Percentiles rank a stretch among this genome's conserved stretches.
phyloP scores from a whole-genome alignment of 2,113 vertebrate species.

The Tachycineta bicolor region DNA sequence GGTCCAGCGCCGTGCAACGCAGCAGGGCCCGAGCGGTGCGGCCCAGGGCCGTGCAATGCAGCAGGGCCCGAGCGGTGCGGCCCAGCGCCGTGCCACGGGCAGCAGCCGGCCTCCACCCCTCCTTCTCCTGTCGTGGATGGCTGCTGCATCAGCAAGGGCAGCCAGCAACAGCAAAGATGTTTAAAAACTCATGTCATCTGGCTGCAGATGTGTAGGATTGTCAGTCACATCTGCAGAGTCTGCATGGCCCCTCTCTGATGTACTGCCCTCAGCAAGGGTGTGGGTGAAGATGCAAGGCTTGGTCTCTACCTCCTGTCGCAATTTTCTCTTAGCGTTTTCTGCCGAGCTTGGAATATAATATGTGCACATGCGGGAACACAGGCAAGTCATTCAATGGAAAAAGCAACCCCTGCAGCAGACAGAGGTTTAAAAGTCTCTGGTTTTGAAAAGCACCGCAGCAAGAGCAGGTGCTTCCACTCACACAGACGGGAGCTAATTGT shows the following conservation, averaged over 20 bases:
- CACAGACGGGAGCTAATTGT: constrained; percentile 67
- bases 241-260: background rate
- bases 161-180: background rate
- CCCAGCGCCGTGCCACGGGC: rapidly evolving
- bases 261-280: background rate
- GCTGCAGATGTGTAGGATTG: background rate
- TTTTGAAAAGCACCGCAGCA: constrained; percentile 40
- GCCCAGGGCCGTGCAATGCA: no score
- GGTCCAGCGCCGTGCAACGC: no score
- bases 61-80: no score
- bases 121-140: background rate
- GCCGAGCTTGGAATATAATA: background rate
- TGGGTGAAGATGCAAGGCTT: background rate
- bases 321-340: background rate
- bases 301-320: background rate
- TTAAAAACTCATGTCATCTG: rapidly evolving
- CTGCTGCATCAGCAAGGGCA: background rate
- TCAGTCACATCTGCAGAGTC: background rate
- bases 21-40: no score
- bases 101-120: background rate
- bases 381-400: constrained; percentile 18
- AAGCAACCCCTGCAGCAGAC: background rate
- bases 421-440: background rate
- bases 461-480: constrained; percentile 64
- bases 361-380: background rate